Conservation (phyloP, 2,113 vertebrate genomes). For the Calonectris borealis region DNA sequence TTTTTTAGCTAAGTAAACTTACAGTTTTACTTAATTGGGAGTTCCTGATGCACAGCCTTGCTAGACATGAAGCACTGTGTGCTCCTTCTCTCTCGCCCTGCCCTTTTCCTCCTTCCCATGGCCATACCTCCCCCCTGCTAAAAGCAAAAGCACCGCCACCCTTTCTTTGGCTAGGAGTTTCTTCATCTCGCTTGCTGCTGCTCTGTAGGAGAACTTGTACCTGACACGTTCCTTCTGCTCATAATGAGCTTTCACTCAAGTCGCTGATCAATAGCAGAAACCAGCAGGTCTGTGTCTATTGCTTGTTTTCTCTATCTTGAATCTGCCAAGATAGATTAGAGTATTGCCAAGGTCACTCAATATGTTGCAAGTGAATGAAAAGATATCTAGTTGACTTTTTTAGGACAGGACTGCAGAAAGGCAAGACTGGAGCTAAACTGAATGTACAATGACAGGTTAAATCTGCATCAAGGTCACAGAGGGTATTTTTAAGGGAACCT, state of each 20-base stretch:
- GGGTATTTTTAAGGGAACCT: neutral
- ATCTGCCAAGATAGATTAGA: conserved; percentile 78
- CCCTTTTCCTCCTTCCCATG: neutral
- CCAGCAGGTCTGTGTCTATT: conserved; percentile 71
- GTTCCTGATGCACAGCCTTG: neutral
- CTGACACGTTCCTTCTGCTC: conserved; percentile 56
- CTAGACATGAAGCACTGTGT: rapidly evolving
- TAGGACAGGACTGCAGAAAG: conserved; percentile 47
- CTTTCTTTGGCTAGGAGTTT: neutral
- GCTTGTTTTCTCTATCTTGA: conserved; percentile 80
- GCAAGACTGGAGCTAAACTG: neutral
- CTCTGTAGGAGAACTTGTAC: conserved; percentile 11
- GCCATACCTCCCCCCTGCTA: rapidly evolving
- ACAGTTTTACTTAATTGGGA: neutral
- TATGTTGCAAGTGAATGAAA: conserved; percentile 52
- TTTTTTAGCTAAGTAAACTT: neutral
- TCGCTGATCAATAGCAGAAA: conserved; percentile 77
- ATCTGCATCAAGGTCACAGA: conserved; percentile 61
- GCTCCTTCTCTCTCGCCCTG: neutral
- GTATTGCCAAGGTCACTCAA: conserved; percentile 76
- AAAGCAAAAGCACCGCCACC: neutral
- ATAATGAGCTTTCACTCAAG: conserved; percentile 77
- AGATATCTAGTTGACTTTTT: conserved; percentile 57
- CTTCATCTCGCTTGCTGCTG: neutral
- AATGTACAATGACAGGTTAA: conserved; percentile 27